phyloP scores from a whole-genome alignment of 2,888 invertebrate genomes.

The Tanypteryx hageni region DNA sequence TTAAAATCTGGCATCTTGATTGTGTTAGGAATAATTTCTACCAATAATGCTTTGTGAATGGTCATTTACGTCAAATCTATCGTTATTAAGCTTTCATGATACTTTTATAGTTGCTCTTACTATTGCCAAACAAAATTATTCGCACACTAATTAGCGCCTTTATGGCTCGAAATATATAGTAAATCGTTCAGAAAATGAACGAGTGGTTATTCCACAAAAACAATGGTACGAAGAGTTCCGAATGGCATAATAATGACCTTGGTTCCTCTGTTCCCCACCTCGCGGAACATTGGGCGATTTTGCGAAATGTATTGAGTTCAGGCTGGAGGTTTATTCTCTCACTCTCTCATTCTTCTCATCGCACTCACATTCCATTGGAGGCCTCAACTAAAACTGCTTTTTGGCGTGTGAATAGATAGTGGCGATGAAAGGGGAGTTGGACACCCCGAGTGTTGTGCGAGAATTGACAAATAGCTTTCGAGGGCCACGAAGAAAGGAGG shows the following conservation, averaged over 20 bases:
- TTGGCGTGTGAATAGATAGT: constrained; percentile 55
- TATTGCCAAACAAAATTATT: too few species aligned
- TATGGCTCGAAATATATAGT: too few species aligned
- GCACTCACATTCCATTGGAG: constrained; percentile 18
- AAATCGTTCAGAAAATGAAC: too few species aligned
- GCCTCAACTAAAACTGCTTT: constrained; percentile 21
- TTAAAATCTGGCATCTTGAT: too few species aligned
- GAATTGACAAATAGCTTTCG: constrained; percentile 57
- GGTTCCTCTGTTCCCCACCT: neutral
- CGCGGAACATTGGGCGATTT: neutral
- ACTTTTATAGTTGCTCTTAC: too few species aligned
- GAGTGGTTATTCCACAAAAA: too few species aligned
- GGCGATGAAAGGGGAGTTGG: constrained; percentile 38
- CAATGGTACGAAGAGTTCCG: too few species aligned
- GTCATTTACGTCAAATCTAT: too few species aligned
- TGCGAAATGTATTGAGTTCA: neutral
- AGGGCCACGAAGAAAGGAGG: constrained; percentile 14
- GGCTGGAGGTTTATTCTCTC: neutral
- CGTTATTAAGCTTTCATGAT: too few species aligned
- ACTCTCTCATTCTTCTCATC: neutral
- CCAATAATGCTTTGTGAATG: too few species aligned
- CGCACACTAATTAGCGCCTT: too few species aligned
- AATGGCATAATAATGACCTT: neutral
- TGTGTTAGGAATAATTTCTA: too few species aligned
- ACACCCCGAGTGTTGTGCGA: constrained; percentile 48